Conservation (phyloP, 2,888 invertebrate species). For the Rhamphomyia laevipes region DNA sequence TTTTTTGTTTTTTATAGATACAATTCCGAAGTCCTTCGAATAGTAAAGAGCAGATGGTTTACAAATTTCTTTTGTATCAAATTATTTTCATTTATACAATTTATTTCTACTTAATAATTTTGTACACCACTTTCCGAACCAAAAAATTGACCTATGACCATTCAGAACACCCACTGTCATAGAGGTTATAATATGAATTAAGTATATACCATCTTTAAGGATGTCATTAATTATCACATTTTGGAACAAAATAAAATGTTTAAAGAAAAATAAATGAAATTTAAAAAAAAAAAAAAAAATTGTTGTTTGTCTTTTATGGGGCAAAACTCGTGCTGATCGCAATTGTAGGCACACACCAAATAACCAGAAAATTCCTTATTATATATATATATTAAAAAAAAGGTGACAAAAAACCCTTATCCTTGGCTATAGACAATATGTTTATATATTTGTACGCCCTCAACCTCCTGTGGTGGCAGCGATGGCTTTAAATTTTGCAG, state of each 20-base stretch:
- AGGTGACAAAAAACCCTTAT: neutral
- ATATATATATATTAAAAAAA: neutral
- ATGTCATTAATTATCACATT: conserved; percentile 2
- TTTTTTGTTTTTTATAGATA: no score
- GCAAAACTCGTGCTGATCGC: neutral
- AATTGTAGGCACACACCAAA: neutral
- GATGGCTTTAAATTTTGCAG: no score
- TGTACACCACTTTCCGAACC: no score
- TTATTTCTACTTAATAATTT: no score
- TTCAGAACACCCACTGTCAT: no score
- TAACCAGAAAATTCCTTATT: neutral
- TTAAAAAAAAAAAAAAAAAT: neutral
- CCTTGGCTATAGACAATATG: no score
- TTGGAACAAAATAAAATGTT: neutral
- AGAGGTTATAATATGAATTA: no score
- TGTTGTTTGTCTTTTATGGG: neutral
- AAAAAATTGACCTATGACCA: no score
- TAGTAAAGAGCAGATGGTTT: no score
- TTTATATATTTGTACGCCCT: neutral
- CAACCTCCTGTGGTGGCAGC: neutral
- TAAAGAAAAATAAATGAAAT: neutral
- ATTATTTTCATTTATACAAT: no score
- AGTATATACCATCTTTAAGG: neutral
- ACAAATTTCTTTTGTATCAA: no score
- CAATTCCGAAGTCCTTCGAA: no score